Evolutionary conservation across 2,797 vertebrate genomes (phyloP), one percentile per base, ranked within the genome.

Genomic region (Taenioides sp.): DNA sequence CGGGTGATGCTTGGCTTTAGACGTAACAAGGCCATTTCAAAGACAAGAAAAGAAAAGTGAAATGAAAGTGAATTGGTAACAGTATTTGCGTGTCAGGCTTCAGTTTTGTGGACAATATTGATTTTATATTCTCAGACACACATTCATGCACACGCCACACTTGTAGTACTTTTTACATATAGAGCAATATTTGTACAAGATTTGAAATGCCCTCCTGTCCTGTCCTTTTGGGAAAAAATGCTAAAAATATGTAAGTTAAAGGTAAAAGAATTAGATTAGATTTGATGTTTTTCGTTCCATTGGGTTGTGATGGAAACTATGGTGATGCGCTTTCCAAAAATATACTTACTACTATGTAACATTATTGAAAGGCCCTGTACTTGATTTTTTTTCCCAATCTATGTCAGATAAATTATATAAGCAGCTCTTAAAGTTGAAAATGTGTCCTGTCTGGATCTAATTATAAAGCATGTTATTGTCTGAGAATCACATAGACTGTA

Each of bases 141-240:
- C 76, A 67, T 71, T 43, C 63, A 75, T 62, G 64, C 77, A 79
- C 71, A 80, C 71, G 73, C 71, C 70, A 67, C 71, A 67, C 76
- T 43, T 82, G 75, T 70, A 68, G 77, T 60, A 80, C 82, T 74
- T 74, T 65, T 27, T 79, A 77, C 74, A 70, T 71, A 73, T 62
- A 78, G 50, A 17, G 23, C 69, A 62, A 80, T 71, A 73, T 78
- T 82, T 72, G 84, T 70, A 82, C 75, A 74, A 65, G 67, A 76
- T 71, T 66, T 57, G 57, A 49, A 75, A 70, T 20, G 69, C 74
- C 80, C 68, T 75, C 16, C 65, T 65, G 60, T n/a, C 25, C 74
- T 31, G 28, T 31, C 25, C 25, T 69, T 50, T 75, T 64, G 68
- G 54, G 28, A 49, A 69, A 23, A 3, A 6, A 23, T 67, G 23